A percentile compares a stretch with the other conserved stretches of the same genome.
Evolutionary conservation across 2,888 invertebrate genomes (phyloP).

Genomic region (Lissocephala sabroskyi): DNA sequence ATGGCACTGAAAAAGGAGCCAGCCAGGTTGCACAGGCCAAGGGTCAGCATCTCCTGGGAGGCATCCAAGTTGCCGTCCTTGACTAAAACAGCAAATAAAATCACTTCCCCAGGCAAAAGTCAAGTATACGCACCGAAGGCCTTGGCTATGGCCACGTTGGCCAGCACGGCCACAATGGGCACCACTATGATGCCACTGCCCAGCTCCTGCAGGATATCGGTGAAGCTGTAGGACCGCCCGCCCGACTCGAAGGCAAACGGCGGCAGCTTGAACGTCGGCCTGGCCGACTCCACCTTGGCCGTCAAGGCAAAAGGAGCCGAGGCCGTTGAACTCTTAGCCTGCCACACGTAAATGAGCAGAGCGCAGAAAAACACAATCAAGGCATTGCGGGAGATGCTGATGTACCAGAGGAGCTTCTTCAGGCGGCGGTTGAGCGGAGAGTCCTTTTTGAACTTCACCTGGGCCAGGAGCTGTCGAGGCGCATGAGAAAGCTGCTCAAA

Average conservation of each 20-base stretch:
- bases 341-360: slow-evolving; percentile 75
- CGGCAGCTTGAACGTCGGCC: slow-evolving; percentile 81
- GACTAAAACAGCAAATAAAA: slow-evolving; percentile 74
- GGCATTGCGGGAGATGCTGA: slow-evolving; percentile 86
- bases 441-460: slow-evolving; percentile 50
- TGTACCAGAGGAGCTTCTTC: slow-evolving; percentile 79
- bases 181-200: slow-evolving; percentile 85
- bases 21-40: slow-evolving; percentile 86
- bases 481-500: not conserved
- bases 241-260: slow-evolving; percentile 76
- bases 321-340: slow-evolving; percentile 62
- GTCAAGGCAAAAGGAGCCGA: slow-evolving; percentile 79
- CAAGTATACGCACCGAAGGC: slow-evolving; percentile 83
- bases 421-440: slow-evolving; percentile 52
- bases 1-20: slow-evolving; percentile 90
- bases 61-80: slow-evolving; percentile 83
- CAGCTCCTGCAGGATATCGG: slow-evolving; percentile 80
- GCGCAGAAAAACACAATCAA: slow-evolving; percentile 80
- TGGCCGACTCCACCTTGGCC: slow-evolving; percentile 78
- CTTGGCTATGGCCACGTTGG: slow-evolving; percentile 96
- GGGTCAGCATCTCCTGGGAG: slow-evolving; percentile 92
- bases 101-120: not conserved
- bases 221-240: slow-evolving; percentile 76
- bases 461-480: slow-evolving; percentile 45
- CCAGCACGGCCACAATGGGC: slow-evolving; percentile 86